Base-by-base conservation (phyloP, 2,888 invertebrate genomes). In the Ashinkailepas kermadecensis region DNA sequence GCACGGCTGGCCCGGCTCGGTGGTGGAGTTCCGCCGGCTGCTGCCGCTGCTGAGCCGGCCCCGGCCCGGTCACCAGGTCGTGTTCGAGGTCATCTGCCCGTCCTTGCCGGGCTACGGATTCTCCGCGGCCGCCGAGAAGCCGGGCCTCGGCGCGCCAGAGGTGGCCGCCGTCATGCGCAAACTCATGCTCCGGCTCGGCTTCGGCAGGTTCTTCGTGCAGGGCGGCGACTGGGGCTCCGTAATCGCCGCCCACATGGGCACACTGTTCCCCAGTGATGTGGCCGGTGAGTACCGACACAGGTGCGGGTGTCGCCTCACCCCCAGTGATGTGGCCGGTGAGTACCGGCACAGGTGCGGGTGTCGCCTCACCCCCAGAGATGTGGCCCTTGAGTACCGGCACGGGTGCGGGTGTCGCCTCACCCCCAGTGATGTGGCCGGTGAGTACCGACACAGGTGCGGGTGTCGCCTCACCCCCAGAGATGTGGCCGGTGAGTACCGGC, bases 1-100 rank as follows among this genome's bases (percentile, higher is more conserved):
- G 23, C 95, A 95, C 85, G 95, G 95, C 39, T 95, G 95, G 95
- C 96, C 95, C 0, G 94, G 95, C 4, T 93, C 93, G 0, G 87
- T 95, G 1, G 90, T 92, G 9, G 95, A 95, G 87, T 95, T 94
- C 87, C 92, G 93, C 86, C 92, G 92, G 81, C 87, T 93, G 25
- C 91, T 94, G 81, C 93, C 94, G 0, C 85, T 91, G 82, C 86
- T 94, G 64, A 92, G 90, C 0, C 89, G 88, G 0, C 89, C 89
- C 0, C 87, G 87, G 10, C 85, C 88, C 0, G 89, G 89, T 80
- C 86, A 88, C 56, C 84, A 84, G 80, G 84, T 85, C 80, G 86
- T 86, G 21, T 86, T 87, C 82, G 86, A 86, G 79, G 84, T 87
- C 11, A 86, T 90, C 56, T 87, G 88, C 65, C 89, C 90, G 0